A percentile compares a stretch with the other conserved stretches of the same genome.
Evolutionary conservation across 2,888 invertebrate species (phyloP).

Genomic region (Drosophila infuscata): DNA sequence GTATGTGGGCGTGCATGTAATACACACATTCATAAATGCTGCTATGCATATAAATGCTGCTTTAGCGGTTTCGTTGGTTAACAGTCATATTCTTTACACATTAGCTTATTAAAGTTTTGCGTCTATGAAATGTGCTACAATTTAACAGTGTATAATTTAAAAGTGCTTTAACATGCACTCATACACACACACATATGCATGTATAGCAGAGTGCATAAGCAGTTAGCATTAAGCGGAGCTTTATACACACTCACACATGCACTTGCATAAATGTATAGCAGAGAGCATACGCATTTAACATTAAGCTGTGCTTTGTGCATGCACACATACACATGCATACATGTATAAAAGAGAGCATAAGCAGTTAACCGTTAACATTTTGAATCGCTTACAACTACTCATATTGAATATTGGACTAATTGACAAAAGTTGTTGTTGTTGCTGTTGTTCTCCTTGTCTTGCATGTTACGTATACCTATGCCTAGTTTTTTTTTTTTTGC

Average conservation of each 20-base stretch:
- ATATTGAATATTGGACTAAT: constrained; percentile 14
- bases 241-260: neutral
- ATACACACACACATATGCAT: neutral
- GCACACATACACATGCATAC: neutral
- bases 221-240: neutral
- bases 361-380: constrained; percentile 8
- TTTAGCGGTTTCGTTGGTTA: constrained; percentile 1
- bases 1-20: neutral
- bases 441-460: constrained; percentile 2
- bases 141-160: neutral
- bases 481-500: neutral
- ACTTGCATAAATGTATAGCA: neutral
- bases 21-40: constrained; percentile 7
- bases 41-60: neutral
- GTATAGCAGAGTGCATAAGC: constrained; percentile 2
- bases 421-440: constrained; percentile 10
- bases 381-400: constrained; percentile 12
- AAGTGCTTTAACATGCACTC: neutral
- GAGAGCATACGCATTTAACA: constrained; percentile 2
- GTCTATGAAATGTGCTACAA: constrained; percentile 7
- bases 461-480: neutral
- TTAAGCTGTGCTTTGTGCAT: neutral
- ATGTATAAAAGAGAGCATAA: neutral
- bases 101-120: constrained; percentile 12
- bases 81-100: neutral